Evolutionary conservation across 2,113 vertebrate species (phyloP).

Genomic region (Candoia aspera): DNA sequence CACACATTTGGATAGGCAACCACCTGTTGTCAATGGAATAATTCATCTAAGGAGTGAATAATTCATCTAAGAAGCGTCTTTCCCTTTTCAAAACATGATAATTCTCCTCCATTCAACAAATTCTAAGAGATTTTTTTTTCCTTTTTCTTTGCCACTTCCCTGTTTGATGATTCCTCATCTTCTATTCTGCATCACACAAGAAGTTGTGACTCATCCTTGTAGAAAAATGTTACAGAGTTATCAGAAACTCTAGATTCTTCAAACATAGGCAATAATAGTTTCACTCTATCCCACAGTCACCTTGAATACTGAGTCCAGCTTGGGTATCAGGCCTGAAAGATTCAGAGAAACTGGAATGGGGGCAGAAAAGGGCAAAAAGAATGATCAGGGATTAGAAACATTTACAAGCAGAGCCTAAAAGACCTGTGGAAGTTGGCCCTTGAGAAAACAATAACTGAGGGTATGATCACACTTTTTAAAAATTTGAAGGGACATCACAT

Average conservation of each 20-base stretch:
- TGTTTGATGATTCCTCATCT: not conserved
- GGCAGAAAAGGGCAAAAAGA: too few species aligned
- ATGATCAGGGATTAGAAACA: too few species aligned
- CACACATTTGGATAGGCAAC: not conserved
- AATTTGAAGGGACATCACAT: too few species aligned
- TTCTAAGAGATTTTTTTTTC: not conserved
- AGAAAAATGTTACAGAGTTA: not conserved
- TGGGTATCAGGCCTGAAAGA: not conserved
- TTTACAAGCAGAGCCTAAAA: too few species aligned
- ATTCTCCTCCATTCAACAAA: rapidly evolving
- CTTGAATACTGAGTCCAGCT: not conserved
- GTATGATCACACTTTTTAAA: too few species aligned
- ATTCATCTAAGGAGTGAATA: not conserved
- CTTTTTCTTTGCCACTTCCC: not conserved
- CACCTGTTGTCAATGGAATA: not conserved
- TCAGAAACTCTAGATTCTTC: not conserved
- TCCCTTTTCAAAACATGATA: not conserved
- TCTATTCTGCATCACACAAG: not conserved
- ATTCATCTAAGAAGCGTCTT: not conserved
- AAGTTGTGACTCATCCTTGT: not conserved
- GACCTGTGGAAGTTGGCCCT: too few species aligned
- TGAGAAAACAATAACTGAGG: too few species aligned
- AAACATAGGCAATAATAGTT: not conserved
- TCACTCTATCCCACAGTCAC: not conserved
- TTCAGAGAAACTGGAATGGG: not conserved